Percentiles rank a stretch among this genome's conserved stretches.
Conservation (phyloP, 1,140 invertebrate genomes). For the Antheraea pernyi region DNA sequence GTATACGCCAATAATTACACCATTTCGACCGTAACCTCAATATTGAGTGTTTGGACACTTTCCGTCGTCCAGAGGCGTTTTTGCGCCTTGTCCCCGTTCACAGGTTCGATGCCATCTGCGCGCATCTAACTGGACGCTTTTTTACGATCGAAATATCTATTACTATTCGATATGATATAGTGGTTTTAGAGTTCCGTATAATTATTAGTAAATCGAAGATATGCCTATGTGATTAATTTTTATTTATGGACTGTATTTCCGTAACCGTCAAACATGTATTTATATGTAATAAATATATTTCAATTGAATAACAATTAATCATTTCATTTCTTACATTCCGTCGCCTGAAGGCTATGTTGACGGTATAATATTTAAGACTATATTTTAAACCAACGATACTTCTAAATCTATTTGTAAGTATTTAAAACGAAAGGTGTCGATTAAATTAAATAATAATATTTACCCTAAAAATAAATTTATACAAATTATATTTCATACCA, state of each 20-base stretch:
- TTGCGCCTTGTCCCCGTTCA: slow-evolving; percentile 54
- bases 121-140: slow-evolving; percentile 63
- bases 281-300: too few relatives aligned
- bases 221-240: background rate
- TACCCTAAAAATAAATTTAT: too few relatives aligned
- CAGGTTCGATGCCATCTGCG: slow-evolving; percentile 63
- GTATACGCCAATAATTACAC: slow-evolving; percentile 21
- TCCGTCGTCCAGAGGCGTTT: slow-evolving; percentile 43
- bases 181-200: slow-evolving; percentile 25
- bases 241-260: background rate
- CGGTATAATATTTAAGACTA: too few relatives aligned
- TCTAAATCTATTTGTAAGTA: too few relatives aligned
- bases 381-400: too few relatives aligned
- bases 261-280: too few relatives aligned
- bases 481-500: too few relatives aligned
- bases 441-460: too few relatives aligned
- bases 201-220: background rate
- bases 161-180: slow-evolving; percentile 44
- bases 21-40: slow-evolving; percentile 22
- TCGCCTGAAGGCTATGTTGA: too few relatives aligned
- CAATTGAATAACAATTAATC: too few relatives aligned
- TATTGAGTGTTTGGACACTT: slow-evolving; percentile 26
- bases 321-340: too few relatives aligned
- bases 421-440: too few relatives aligned
- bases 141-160: slow-evolving; percentile 45